These are phyloP conservation scores for Dysdera silvatica DNA, from an alignment of 1,140 invertebrate genomes.

Conservation along the genomic window DNA sequence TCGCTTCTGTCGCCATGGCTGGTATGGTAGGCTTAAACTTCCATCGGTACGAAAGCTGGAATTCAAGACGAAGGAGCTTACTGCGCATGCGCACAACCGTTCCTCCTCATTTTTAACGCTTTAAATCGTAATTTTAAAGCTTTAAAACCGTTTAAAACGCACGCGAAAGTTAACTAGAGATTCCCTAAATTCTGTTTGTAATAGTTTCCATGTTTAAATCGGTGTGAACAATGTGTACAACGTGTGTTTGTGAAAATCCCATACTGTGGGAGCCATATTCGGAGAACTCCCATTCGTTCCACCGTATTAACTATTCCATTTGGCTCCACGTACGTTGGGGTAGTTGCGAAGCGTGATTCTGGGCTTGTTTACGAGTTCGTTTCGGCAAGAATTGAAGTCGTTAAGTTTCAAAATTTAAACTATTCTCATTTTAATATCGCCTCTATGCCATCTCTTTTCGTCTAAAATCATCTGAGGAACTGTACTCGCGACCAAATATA, in stretches of 20 bases:
- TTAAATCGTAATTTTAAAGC: constrained; percentile 16
- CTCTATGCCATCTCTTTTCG: neutral
- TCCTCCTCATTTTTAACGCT: too few relatives aligned
- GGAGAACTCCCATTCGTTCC: too few relatives aligned
- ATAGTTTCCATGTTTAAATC: neutral
- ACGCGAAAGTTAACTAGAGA: neutral
- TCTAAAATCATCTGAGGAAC: neutral
- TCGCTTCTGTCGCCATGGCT: constrained; percentile 28
- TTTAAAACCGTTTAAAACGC: neutral
- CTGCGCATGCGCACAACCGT: constrained; percentile 28
- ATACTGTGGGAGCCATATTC: neutral
- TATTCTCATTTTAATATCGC: neutral
- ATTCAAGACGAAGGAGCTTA: constrained; percentile 20
- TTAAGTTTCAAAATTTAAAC: too few relatives aligned
- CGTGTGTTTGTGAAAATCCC: neutral
- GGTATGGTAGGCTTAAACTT: constrained; percentile 29
- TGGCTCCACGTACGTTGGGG: too few relatives aligned
- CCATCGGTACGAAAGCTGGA: constrained; percentile 22
- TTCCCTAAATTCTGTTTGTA: neutral
- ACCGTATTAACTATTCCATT: too few relatives aligned
- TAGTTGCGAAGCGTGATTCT: too few relatives aligned
- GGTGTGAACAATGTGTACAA: neutral
- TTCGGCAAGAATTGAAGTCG: too few relatives aligned
- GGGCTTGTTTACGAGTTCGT: too few relatives aligned
- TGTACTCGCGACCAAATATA: neutral